phyloP scores from a whole-genome alignment of 2,888 invertebrate genomes.

The Lithodes maja region DNA sequence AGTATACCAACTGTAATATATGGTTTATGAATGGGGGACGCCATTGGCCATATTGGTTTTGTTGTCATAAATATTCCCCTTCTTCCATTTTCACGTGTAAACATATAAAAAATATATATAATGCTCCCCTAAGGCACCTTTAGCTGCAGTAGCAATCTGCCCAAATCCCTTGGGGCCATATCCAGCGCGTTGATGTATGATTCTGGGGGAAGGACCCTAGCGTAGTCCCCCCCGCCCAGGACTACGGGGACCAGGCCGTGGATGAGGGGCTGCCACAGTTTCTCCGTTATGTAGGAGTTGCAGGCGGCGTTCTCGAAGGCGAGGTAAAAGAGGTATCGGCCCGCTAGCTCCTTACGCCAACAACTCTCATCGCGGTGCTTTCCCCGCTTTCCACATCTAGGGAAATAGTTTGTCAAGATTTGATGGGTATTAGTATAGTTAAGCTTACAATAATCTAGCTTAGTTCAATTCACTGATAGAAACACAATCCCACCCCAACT shows the following conservation, averaged over 20 bases:
- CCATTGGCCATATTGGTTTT: no score
- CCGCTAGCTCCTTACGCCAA: conserved; percentile 37
- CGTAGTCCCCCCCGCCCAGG: conserved; percentile 52
- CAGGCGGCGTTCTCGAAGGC: conserved; percentile 57
- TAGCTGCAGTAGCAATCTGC: conserved; percentile 4
- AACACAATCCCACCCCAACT: no score
- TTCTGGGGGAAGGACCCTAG: conserved; percentile 42
- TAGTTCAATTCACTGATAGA: no score
- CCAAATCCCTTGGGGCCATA: conserved; percentile 33
- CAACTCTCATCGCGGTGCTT: conserved; percentile 43
- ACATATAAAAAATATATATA: no score
- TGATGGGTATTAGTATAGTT: no score
- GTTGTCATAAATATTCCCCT: no score
- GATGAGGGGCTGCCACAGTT: conserved; percentile 47
- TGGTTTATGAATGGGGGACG: no score
- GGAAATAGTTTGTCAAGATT: not conserved
- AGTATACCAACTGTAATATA: no score
- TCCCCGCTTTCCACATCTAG: conserved; percentile 45
- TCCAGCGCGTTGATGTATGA: conserved; percentile 58
- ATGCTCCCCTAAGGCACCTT: not conserved
- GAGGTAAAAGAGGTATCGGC: conserved; percentile 53
- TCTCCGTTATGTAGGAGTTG: conserved; percentile 52
- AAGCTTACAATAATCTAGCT: no score
- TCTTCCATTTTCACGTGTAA: no score
- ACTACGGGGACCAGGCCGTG: conserved; percentile 58